Percentiles rank a stretch among this genome's conserved stretches.
These are phyloP conservation scores for Eudyptes chrysolophus DNA, from an alignment of 2,113 vertebrate species.

Conservation along the genomic window DNA sequence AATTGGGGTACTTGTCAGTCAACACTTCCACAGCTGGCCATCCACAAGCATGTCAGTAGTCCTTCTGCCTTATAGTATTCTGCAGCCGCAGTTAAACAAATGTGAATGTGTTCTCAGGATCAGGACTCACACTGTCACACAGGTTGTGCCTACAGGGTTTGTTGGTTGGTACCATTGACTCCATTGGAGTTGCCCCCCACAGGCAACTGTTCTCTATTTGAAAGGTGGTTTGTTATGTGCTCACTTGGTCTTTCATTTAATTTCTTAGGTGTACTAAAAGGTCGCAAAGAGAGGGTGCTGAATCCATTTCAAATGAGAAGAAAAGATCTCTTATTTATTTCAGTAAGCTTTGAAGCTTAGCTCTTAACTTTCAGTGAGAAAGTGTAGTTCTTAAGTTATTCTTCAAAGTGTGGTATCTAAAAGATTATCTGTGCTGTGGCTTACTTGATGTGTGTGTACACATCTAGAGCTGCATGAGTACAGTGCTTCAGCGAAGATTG, in stretches of 20 bases:
- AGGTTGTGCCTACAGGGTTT: background rate
- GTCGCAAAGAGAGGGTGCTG: background rate
- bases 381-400: background rate
- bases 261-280: background rate
- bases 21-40: background rate
- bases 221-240: background rate
- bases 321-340: background rate
- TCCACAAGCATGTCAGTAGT: background rate
- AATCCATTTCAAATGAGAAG: background rate
- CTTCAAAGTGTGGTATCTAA: background rate
- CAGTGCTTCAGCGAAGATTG: background rate
- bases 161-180: background rate
- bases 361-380: background rate
- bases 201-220: background rate
- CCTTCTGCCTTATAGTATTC: background rate
- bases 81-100: background rate
- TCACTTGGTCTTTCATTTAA: background rate
- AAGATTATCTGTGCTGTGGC: background rate
- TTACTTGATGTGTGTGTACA: background rate
- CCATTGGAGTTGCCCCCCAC: background rate
- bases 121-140: background rate
- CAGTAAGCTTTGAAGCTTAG: background rate
- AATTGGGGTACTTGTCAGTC: background rate
- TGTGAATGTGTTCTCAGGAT: background rate
- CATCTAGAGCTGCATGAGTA: background rate